Evolutionary conservation across 1,140 invertebrate species (phyloP), one percentile per base, ranked within the genome.

Genomic region (Schlechtendalia chinensis): DNA sequence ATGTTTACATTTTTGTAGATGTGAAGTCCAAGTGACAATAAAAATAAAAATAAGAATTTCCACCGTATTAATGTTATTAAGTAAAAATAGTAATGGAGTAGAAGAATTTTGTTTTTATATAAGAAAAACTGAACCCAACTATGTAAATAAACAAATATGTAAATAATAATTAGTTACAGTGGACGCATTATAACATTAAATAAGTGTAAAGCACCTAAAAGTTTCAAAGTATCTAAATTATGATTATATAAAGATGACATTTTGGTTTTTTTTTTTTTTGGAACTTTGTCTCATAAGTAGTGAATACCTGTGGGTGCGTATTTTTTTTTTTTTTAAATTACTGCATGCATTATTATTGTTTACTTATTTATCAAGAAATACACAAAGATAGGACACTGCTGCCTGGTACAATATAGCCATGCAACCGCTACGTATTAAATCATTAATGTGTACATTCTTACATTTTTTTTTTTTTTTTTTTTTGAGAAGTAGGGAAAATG

Each of bases 341-440:
- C 14, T n/a, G 0, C 39, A 22, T 69, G 32, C 11, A 69, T 39
- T 39, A 4, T 8, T 39, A 39, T 27, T 69, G 27, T 16, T 69
- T 47, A 50, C 27, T 69, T 69, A 69, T 69, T 69, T 69, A 69
- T 50, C 67, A 50, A 22, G 22, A 50, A 22, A 4, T 4, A 14
- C 6, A 69, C 24, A 69, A 50, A 69, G 22, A 47, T 69, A 10
- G 14, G 39, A 12, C 39, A 47, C 39, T 47, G 6, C 39, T 69
- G n/a, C 19, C 32, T 45, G 32, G n/a, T 65, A 65, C 17, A 45
- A 67, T 45, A 11, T 45, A 6, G 10, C 32, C 19, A 45, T 19
- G 19, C 27, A 67, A 67, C 32, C 32, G 32, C 32, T 39, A 39
- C 4, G 29, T 67, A 45, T 67, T 67, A 67, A 67, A 67, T 67